Base-by-base conservation (phyloP, 37 sponge, comb jelly and placozoan genomes). In the Beroe ovata region DNA sequence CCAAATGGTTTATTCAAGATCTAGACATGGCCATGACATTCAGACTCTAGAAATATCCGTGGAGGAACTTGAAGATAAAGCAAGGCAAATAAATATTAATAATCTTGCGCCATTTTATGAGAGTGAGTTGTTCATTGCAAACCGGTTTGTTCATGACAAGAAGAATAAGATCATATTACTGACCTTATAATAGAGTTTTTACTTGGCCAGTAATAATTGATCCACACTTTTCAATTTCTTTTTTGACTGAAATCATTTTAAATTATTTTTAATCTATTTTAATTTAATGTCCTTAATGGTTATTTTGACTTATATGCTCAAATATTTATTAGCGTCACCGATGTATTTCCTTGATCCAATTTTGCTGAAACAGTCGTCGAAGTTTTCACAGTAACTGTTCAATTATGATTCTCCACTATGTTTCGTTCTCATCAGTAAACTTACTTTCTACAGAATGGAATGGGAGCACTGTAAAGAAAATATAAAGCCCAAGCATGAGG, bases 1-100 rank as follows among this genome's bases (percentile, higher is more conserved):
- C 37, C 96, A 96, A 72, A 88, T 95, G 60, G 92, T 71, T 1
- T 98, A 93, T 88, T 94, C 94, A 59, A 72, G 93, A 47, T 94
- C 91, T 60, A 84, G 96, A 4, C 94, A 93, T 88, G 99, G 99
- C 3, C 93, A 91, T 26, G 90, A 64, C 29, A 58, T 89, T 25
- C 96, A 95, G 6, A 88, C 93, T 21, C 89, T 98, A 14, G 96
- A 98, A 54, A 91, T 98, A 23, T 91, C 93, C 0, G 99, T 95
- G 60, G 93, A 94, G n/a, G 96, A 98, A 60, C 95, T 98, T 60
- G 89, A 89, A 0, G 97, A 96, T 40, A 95, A 93, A 91, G 96
- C 96, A 22, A 89, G 94, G 22, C 98, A 95, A 69, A 93, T 97
- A 60, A 92, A 91, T 47, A 93, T 97, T 29, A 96, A 97, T 91